Base-by-base conservation (phyloP, 1,140 invertebrate genomes). In the Dolichoris vasculosae region DNA sequence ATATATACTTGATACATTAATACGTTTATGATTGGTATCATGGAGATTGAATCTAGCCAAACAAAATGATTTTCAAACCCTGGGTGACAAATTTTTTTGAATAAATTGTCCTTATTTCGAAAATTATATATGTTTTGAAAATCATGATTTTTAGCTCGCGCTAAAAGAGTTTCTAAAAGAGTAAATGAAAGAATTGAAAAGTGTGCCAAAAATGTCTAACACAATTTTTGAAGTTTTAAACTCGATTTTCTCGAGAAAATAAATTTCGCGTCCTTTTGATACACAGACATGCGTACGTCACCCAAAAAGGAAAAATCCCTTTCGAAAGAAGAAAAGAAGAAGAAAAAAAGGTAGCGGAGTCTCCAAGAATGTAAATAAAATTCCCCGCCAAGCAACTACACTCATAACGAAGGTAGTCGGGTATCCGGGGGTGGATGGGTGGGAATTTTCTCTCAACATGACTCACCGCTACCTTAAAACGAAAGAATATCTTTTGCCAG, bases 351-450 rank as follows among this genome's bases (percentile, higher is more conserved):
- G 1, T 4, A 40, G 38, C 23, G 30, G 20, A 9, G 23, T 26
- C 23, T 43, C 6, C 17, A 76, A 48, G n/a, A 40, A 38, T 71
- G 69, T 48, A 76, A 48, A 48, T 76, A 76, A 76, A 76, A 76
- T 76, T 48, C 26, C 13, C 13, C 6, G 43, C 43, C 17, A 48
- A 43, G 43, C 40, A 30, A 13, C 15, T 43, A 30, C n/a, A 76
- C 43, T 23, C 23, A 9, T 76, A 76, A 48, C 73, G 43, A 76
- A 43, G 69, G 67, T 40, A 71, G 11, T 71, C 51, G 51, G 51
- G 15, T 55, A 17, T 55, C 51, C 17, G 51, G 23, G 55, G 55
- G 55, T 4, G 55, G 23, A n/a, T n/a, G 55, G 15, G 55, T 1
- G 23, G 23, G 55, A 59, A 26, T 26, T 26, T 59, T 59, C 13